Evolutionary conservation across 2,888 invertebrate species (phyloP).

Genomic region (Latheticus oryzae): DNA sequence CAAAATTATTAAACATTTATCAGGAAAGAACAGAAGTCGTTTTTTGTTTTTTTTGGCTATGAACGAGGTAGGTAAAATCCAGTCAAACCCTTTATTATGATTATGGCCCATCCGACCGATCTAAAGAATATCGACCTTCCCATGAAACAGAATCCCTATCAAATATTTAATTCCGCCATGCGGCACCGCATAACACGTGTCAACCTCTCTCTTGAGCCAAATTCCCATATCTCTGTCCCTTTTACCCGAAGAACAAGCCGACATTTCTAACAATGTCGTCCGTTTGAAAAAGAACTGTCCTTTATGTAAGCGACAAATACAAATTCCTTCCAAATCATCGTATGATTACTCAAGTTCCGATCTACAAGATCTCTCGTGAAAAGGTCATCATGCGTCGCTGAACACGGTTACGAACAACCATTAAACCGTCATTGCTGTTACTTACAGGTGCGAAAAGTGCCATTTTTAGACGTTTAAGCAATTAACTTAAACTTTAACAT

Average conservation of each 20-base stretch:
- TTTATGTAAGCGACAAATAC: constrained; percentile 11
- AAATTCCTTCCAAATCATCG: constrained; percentile 15
- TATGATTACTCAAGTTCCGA: constrained; percentile 8
- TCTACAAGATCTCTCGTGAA: constrained; percentile 3
- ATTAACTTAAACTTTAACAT: no score
- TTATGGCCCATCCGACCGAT: no score
- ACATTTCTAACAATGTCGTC: not conserved
- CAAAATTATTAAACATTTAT: no score
- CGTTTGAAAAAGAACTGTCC: constrained; percentile 8
- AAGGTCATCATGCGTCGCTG: constrained; percentile 16
- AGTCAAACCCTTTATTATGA: no score
- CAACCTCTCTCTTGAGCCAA: constrained; percentile 1
- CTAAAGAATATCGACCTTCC: constrained; percentile 11
- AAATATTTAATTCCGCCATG: constrained; percentile 20
- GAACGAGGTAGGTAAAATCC: no score
- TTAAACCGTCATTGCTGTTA: not conserved
- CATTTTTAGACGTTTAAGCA: not conserved
- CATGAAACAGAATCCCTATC: constrained; percentile 4
- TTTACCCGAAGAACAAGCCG: not conserved
- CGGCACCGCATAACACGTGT: constrained; percentile 16
- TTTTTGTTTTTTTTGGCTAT: no score
- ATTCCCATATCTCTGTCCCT: constrained; percentile 4
- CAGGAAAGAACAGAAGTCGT: no score
- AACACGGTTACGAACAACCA: constrained; percentile 2
- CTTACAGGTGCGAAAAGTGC: constrained; percentile 12